These are phyloP conservation scores for Enteromius argenteus DNA, from an alignment of 2,797 vertebrate genomes.

Conservation along the genomic window DNA sequence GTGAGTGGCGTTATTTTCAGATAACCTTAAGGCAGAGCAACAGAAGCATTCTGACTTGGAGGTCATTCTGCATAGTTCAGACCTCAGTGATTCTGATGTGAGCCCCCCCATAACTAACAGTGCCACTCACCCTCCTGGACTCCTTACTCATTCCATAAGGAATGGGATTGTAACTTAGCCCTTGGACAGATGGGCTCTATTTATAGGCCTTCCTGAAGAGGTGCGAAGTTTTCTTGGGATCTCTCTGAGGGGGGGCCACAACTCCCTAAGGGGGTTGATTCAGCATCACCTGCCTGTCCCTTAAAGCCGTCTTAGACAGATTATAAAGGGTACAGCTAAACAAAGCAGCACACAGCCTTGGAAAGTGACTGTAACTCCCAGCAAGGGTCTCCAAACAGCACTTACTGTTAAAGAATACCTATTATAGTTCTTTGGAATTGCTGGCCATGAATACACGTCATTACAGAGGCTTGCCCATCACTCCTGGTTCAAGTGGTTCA, in stretches of 20 bases:
- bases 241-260: constrained; percentile 72
- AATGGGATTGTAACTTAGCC: constrained; percentile 82
- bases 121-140: constrained; percentile 50
- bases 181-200: constrained; percentile 83
- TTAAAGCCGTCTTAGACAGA: constrained; percentile 65
- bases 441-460: constrained; percentile 21
- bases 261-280: constrained; percentile 80
- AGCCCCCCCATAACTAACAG: constrained; percentile 25
- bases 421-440: constrained; percentile 42
- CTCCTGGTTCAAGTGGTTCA: constrained; percentile 9
- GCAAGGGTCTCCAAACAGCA: constrained; percentile 7
- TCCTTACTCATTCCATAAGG: constrained; percentile 69
- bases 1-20: constrained; percentile 17
- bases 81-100: constrained; percentile 66
- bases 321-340: constrained; percentile 75
- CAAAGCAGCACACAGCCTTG: constrained; percentile 71
- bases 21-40: constrained; percentile 31
- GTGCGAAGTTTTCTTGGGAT: constrained; percentile 85
- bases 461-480: not conserved
- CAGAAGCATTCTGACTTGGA: constrained; percentile 19
- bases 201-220: constrained; percentile 76
- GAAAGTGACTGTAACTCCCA: constrained; percentile 49
- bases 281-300: constrained; percentile 64
- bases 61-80: constrained; percentile 21
- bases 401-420: constrained; percentile 28